Evolutionary conservation across 2,797 vertebrate genomes (phyloP), one percentile per base, ranked within the genome.

Genomic region (Emys orbicularis): DNA sequence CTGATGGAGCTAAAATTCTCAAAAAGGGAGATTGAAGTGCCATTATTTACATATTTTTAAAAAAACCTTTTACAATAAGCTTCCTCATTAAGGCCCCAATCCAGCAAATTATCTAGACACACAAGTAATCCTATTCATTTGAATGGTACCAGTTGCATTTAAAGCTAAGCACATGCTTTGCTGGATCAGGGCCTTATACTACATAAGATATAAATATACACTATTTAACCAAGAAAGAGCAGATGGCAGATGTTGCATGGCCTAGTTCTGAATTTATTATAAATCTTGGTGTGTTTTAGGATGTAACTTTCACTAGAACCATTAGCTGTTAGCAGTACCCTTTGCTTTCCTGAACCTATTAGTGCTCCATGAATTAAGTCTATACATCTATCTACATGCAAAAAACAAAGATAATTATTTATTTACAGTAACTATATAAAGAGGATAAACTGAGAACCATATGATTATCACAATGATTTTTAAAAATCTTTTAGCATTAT

Each of bases 371-470:
- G 68, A n/a, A 92, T 91, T 3, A 92, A 90, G 82, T 56, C 72
- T 7, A 79, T 81, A 81, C 50, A 41, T 93, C 12, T 37, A 89
- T 21, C 56, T 89, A 80, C 11, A 44, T 11, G 79, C 7, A 89
- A 91, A 92, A 65, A 27, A 47, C 13, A 1, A 7, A 77, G 25
- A 15, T 15, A 92, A 86, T 89, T 54, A 0, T 53, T 94, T 91
- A 84, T 92, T 96, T 90, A 79, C 76, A 79, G 21, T 61, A 93
- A 90, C 90, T 31, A 31, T 94, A 50, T 12, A 83, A 72, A 90
- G 76, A 54, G 68, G 93, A 84, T 76, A 93, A 59, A 83, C 59
- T 92, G 91, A 83, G 87, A 96, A 68, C 11, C 27, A 82, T 57
- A 52, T 12, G 44, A 88, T 2, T 57, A 16, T 88, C 34, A 13